Conservation (phyloP, 2,888 invertebrate genomes). For the Epistrophe eligans region DNA sequence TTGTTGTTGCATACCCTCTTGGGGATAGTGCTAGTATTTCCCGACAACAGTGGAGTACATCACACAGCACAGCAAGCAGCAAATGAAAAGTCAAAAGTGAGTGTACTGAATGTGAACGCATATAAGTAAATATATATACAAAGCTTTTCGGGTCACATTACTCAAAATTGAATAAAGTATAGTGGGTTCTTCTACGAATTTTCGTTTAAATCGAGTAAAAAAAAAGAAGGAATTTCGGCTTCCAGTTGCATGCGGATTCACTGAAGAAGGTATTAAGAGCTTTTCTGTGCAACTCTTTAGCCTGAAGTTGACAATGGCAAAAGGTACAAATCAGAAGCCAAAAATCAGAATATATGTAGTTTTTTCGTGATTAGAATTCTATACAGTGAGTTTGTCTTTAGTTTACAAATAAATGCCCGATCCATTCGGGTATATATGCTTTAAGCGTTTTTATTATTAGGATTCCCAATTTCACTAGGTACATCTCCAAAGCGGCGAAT, state of each 20-base stretch:
- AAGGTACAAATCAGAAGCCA: not conserved
- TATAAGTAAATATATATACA: too few species aligned
- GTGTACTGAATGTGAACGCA: slow-evolving; percentile 33
- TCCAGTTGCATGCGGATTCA: slow-evolving; percentile 52
- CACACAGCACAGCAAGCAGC: slow-evolving; percentile 25
- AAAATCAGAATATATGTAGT: not conserved
- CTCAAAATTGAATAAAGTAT: slow-evolving; percentile 29
- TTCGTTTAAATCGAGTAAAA: slow-evolving; percentile 37
- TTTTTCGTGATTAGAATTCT: not conserved
- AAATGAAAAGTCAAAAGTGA: slow-evolving; percentile 63
- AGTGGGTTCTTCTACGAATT: not conserved
- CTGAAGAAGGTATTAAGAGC: slow-evolving; percentile 33
- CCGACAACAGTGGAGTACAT: slow-evolving; percentile 35
- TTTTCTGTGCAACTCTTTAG: not conserved
- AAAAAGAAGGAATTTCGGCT: slow-evolving; percentile 35
- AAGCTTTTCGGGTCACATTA: slow-evolving; percentile 54
- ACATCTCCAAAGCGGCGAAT: too few species aligned
- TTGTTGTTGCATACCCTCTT: slow-evolving; percentile 41
- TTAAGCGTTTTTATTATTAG: too few species aligned
- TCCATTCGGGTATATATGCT: too few species aligned
- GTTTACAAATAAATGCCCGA: too few species aligned
- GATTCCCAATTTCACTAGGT: too few species aligned
- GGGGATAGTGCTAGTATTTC: slow-evolving; percentile 22
- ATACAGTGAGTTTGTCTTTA: not conserved
- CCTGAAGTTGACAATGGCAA: not conserved